Conservation (phyloP, 2,797 vertebrate genomes). For the Argya squamiceps region DNA sequence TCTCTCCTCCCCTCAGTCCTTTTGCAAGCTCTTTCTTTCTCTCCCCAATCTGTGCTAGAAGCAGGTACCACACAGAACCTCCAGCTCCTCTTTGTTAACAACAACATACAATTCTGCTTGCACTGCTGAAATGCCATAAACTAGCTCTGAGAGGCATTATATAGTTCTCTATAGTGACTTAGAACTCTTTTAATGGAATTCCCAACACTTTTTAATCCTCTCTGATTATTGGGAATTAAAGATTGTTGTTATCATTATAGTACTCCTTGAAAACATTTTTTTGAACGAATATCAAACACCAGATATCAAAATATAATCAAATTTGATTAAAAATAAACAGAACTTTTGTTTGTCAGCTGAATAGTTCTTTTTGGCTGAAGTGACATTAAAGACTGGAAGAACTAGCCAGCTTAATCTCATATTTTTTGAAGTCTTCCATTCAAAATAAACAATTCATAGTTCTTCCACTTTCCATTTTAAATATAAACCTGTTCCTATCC, state of each 20-base stretch:
- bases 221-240: not conserved
- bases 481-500: not conserved
- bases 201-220: not conserved
- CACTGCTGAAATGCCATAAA: not conserved
- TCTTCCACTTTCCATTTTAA: not conserved
- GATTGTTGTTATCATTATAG: not conserved
- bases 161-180: not conserved
- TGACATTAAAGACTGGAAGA: not conserved
- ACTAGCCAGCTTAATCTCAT: not conserved
- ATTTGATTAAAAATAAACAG: not conserved
- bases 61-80: not conserved
- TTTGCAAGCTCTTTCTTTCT: not conserved
- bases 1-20: not conserved
- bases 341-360: not conserved
- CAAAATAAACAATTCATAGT: not conserved
- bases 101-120: not conserved
- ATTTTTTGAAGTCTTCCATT: not conserved
- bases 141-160: not conserved
- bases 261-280: not conserved
- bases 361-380: not conserved
- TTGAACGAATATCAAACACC: not conserved
- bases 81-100: not conserved
- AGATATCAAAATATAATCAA: not conserved
- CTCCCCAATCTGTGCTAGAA: not conserved
- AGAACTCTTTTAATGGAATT: not conserved